Base-by-base conservation (phyloP, 2,888 invertebrate species). In the Synanthedon vespiformis region DNA sequence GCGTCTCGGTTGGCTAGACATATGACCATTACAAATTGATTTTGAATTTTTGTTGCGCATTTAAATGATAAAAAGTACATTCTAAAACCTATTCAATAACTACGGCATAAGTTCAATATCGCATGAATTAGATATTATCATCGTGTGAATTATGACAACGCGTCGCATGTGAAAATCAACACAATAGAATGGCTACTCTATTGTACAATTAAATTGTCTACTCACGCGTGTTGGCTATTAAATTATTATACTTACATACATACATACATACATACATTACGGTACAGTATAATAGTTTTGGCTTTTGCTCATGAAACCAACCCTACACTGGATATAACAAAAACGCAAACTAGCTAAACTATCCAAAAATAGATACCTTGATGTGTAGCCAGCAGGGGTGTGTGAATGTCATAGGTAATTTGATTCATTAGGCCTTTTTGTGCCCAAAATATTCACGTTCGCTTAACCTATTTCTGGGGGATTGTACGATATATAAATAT, bases 301-400 rank as follows among this genome's bases (percentile, higher is more conserved):
- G 16, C 16, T 16, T 16, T 16, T 34, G 34, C 34, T 2, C 44
- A 44, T 44, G 44, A 44, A n/a, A 13, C 13, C 14, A 44, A n/a
- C 44, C 12, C 14, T 14, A 44, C 13, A 44, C 44, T 44, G 22
- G 4, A 22, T 44, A 5, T 44, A n/a, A 44, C 14, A 34, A 34
- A 34, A 44, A 14, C 44, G 44, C 44, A 8, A 44, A 44, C 8
- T 34, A 10, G 6, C 12, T 22, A 5, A 22, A n/a, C n/a, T 44
- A 8, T 49, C 54, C 52, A n/a, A 58, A 57, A 58, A 58, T 58
- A 58, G 53, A 54, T 48, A 44, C 44, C 12, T 44, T 44, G 34
- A 27, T n/a, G 48, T 41, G 54, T 54, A 48, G 53, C 52, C 57
- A 55, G 40, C 12, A 10, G 44, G 57, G 54, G 52, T 52, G 44